Conservation (phyloP, 2,888 invertebrate species). For the Coleophora flavipennella region DNA sequence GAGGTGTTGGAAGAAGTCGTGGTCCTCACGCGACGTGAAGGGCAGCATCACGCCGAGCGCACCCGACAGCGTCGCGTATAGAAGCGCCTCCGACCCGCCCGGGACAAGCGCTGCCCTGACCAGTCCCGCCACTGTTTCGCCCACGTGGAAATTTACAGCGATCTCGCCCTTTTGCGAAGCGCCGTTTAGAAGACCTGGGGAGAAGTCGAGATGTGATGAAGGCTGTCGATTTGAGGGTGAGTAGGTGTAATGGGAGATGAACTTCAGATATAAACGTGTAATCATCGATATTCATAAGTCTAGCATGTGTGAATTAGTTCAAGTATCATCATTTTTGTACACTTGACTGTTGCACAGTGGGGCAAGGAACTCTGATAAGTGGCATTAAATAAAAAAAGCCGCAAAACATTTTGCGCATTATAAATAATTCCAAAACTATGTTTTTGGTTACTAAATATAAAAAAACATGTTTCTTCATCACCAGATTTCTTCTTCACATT, state of each 20-base stretch:
- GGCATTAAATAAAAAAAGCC: no score
- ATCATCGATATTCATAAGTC: slow-evolving; percentile 68
- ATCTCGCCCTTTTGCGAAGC: slow-evolving; percentile 98
- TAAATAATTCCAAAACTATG: no score
- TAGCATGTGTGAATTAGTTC: slow-evolving; percentile 63
- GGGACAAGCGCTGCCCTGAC: slow-evolving; percentile 97
- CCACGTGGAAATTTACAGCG: slow-evolving; percentile 94
- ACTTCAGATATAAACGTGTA: slow-evolving; percentile 40
- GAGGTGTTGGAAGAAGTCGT: slow-evolving; percentile 98
- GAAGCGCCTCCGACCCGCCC: slow-evolving; percentile 95
- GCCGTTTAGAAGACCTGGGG: slow-evolving; percentile 89
- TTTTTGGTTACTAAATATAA: no score
- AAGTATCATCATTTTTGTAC: slow-evolving; percentile 57
- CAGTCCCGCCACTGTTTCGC: slow-evolving; percentile 95
- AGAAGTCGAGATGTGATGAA: not conserved
- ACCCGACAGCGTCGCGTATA: slow-evolving; percentile 97
- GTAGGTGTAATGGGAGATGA: not conserved
- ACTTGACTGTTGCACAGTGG: no score
- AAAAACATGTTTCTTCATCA: no score
- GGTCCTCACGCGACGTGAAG: slow-evolving; percentile 96
- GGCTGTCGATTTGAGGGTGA: not conserved
- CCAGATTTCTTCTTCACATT: no score
- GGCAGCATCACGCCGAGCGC: slow-evolving; percentile 94
- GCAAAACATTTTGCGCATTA: no score
- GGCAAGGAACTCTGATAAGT: no score